phyloP scores from a whole-genome alignment of 2,888 invertebrate genomes.

The Caenorhabditis panamensis region DNA sequence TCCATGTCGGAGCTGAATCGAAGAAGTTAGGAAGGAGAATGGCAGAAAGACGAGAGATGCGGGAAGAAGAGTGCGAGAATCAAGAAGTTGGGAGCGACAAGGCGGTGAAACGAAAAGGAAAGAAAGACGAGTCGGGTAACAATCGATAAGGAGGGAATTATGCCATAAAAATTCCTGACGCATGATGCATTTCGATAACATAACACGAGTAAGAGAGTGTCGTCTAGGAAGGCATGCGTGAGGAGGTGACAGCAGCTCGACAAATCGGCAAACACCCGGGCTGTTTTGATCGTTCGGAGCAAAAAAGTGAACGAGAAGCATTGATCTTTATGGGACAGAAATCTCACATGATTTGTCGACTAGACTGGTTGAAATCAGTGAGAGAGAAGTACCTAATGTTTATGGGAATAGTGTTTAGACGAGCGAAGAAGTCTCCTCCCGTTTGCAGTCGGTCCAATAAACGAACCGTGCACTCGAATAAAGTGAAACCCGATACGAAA shows the following conservation, averaged over 20 bases:
- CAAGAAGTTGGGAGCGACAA: constrained; percentile 10
- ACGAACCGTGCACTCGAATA: constrained; percentile 36
- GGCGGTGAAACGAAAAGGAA: constrained; percentile 26
- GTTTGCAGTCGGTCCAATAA: background rate
- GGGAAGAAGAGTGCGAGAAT: background rate
- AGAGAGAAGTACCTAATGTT: background rate
- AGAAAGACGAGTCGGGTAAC: constrained; percentile 24
- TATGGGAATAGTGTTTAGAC: background rate
- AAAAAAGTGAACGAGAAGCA: constrained; percentile 37
- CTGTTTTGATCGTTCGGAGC: constrained; percentile 41
- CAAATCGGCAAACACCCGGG: constrained; percentile 48
- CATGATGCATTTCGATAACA: constrained; percentile 58
- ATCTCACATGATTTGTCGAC: background rate
- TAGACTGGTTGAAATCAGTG: background rate
- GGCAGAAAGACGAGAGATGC: background rate
- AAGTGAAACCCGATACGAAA: constrained; percentile 48
- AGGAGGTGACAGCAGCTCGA: constrained; percentile 45
- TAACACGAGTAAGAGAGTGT: constrained; percentile 53
- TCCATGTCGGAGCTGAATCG: constrained; percentile 27
- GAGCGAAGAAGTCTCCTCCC: background rate
- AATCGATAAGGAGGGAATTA: constrained; percentile 55
- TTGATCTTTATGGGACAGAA: background rate
- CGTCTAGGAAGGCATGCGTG: constrained; percentile 30
- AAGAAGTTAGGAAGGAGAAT: background rate
- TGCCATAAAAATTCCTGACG: constrained; percentile 59